Evolutionary conservation across 2,888 invertebrate species (phyloP), one percentile per base, ranked within the genome.

Genomic region (Bhutanitis thaidina): DNA sequence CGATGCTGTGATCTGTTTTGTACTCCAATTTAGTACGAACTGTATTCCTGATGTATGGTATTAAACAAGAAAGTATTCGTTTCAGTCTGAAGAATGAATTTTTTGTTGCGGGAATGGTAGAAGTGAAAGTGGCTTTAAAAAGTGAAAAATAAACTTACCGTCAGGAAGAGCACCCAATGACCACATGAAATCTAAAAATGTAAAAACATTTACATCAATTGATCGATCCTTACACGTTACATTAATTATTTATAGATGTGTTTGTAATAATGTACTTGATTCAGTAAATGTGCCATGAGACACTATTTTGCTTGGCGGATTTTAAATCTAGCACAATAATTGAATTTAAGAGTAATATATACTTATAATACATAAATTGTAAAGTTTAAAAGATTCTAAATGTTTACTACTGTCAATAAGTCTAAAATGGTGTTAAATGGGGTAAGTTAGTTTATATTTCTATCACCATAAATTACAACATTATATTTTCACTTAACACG

Each of bases 151-250:
- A 53, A 79, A 94, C 96, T 96, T 93, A 97, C 97, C 97, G 93
- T 97, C 97, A 91, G 97, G 97, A 93, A 97, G 94, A 92, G 96
- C 96, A 93, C 97, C 97, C 94, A 97, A 94, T 91, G 97, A 97
- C 97, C 97, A 97, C 96, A 97, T 97, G 94, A 97, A 97, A 96
- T 97, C 97, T 97, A 95, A 92, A 95, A 92, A 91, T 90, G 91
- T 89, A 90, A 90, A 90, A 90, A 89, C 81, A 90, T 87, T 88
- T 88, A 86, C 87, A 87, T 89, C 87, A 89, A 81, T 88, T 81
- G 87, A 88, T 74, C 87, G 79, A 86, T 80, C 76, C 80, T 87
- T 84, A 86, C 71, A 83, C 74, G 72, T 81, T 81, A 84, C 65
- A 76, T 69, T 77, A 74, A 78, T 61, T 65, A 75, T 67, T 67